Base-by-base conservation (phyloP, 1,140 invertebrate species). In the Macrobrachium nipponense region DNA sequence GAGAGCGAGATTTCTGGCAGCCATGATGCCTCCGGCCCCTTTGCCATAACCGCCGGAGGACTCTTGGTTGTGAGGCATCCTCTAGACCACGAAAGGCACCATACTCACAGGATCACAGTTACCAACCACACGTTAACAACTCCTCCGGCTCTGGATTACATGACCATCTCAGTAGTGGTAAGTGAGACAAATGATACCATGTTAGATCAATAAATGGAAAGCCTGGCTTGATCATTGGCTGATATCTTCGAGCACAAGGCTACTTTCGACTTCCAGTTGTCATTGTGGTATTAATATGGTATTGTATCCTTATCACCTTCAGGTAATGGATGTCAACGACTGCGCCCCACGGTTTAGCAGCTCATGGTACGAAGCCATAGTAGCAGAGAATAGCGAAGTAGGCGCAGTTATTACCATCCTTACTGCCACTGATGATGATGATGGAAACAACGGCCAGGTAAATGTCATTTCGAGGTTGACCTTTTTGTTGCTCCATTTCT, bases 71-170 rank as follows among this genome's bases (percentile, higher is more conserved):
- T 97, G 0, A 93, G 94, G 8, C 93, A 93, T 87, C 92, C 93
- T 17, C 91, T 98, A 59, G 96, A 98, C 91, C 93, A 96, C 85
- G 97, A 98, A 91, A 90, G 91, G 0, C 92, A 93, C 44, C 93
- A 94, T 44, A 93, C 93, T 6, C 95, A 98, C 90, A 91, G 95
- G 70, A 94, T 98, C 66, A 95, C 95, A 2, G 94, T 98, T 5
- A 92, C 95, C 20, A 88, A 88, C 80, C 81, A 80, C 27, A 86
- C 87, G 11, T 68, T 88, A 15, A 64, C 80, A 12, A 75, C 84
- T 3, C 87, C 87, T 4, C 87, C 87, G 6, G 76, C 84, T 11
- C 27, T 88, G 4, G 84, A 88, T 70, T 86, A 88, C 59, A 88
- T 88, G 87, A 88, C 87, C n/a, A 86, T 88, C 64, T 88, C 87